Base-by-base conservation (phyloP, 2,888 invertebrate genomes). In the Sclerodermus sp. region DNA sequence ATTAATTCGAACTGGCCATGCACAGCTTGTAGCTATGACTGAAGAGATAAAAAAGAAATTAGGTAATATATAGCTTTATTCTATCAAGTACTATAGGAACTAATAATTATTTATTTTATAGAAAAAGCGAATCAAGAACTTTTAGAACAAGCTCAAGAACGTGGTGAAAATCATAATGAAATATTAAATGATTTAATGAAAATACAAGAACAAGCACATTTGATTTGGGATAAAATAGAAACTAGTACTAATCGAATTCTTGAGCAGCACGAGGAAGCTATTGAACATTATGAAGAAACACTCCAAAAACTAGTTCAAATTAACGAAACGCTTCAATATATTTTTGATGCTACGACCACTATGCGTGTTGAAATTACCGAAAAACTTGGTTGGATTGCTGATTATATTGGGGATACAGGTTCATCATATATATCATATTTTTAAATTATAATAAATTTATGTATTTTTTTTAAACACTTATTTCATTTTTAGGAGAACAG, bases 1-100 rank as follows among this genome's bases (percentile, higher is more conserved):
- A 32, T 69, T 86, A 45, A 85, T 87, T 53, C 77, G 81, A 29
- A 75, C 83, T 17, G 85, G 85, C 1, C 85, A 86, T 62, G 70
- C 77, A 49, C 80, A 84, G 55, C 72, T 86, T 16, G 76, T 82
- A 9, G 60, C 77, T 14, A 80, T 86, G 79, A 82, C 84, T 1
- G 79, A 80, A 56, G 80, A 81, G 49, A 81, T 87, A 36, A 82
- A 80, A 63, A 62, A 68, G 6, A 84, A 82, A 74, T 70, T 87
- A 53, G 82, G 82, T 81, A 23, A 23, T 23, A 5, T 23, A 23
- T 23, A 5, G 23, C 3, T 23, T 5, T 23, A 3, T 23, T 23
- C 23, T 5, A 23, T 8, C 8, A 23, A 23, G 8, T 8, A 23
- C 23, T 23, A 23, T 5, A 23, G 23, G 8, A 23, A 23, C 23